Evolutionary conservation across 2,888 invertebrate genomes (phyloP).

Genomic region (Meiosimyza decipiens): DNA sequence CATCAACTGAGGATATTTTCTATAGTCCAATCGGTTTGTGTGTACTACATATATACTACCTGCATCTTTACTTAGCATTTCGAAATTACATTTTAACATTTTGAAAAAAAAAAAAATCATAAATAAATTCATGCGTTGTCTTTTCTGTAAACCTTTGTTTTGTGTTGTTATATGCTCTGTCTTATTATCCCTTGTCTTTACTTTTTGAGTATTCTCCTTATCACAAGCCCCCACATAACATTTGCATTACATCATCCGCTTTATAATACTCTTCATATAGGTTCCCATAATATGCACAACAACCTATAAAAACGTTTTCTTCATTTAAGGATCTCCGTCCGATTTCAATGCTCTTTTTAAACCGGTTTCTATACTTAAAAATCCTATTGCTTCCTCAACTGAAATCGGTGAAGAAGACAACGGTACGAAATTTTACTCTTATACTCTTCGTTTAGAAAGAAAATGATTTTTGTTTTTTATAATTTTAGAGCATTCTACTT

Average conservation of each 20-base stretch:
- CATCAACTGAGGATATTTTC: slow-evolving; percentile 62
- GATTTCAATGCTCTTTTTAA: slow-evolving; percentile 49
- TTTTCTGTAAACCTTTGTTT: slow-evolving; percentile 1
- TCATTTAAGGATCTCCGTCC: slow-evolving; percentile 54
- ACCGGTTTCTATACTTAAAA: slow-evolving; percentile 45
- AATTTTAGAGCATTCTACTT: slow-evolving; percentile 50
- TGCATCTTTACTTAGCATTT: background rate
- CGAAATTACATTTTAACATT: background rate
- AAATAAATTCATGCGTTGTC: background rate
- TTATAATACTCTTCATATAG: slow-evolving; percentile 28
- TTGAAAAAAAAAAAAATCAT: too few relatives aligned
- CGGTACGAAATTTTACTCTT: slow-evolving; percentile 6
- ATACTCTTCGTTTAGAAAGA: background rate
- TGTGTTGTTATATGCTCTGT: background rate
- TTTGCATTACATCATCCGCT: background rate
- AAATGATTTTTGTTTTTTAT: background rate
- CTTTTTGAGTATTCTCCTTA: background rate
- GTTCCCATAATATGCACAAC: slow-evolving; percentile 22
- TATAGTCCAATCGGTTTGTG: slow-evolving; percentile 65
- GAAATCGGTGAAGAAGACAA: background rate
- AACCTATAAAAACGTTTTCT: slow-evolving; percentile 33
- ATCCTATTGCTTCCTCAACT: slow-evolving; percentile 22
- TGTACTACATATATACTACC: background rate
- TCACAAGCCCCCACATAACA: background rate
- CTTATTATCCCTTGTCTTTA: background rate